phyloP scores from a whole-genome alignment of 2,888 invertebrate genomes.

The Cantharis rufa region DNA sequence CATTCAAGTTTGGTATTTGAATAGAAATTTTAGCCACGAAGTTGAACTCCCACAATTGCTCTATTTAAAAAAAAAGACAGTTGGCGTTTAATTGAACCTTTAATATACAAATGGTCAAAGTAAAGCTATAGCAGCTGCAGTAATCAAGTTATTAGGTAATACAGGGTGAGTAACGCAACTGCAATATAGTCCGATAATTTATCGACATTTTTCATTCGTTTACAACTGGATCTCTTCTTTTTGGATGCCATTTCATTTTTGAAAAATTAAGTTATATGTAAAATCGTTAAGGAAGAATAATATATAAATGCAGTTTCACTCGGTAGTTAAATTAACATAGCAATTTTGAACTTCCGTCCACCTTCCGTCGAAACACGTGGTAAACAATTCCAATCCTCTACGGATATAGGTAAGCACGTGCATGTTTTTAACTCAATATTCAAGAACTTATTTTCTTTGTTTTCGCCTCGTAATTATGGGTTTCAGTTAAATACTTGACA shows the following conservation, averaged over 20 bases:
- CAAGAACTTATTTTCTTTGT: background rate
- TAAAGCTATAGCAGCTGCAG: background rate
- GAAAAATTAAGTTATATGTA: too few relatives aligned
- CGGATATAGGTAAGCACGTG: background rate
- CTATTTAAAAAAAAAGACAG: background rate
- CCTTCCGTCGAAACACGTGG: background rate
- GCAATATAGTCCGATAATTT: background rate
- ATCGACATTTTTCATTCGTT: too few relatives aligned
- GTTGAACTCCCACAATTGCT: background rate
- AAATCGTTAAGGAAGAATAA: background rate
- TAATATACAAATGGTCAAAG: background rate
- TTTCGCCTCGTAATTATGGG: background rate
- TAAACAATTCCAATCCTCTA: background rate
- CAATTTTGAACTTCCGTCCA: background rate
- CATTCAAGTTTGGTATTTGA: background rate
- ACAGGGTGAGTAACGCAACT: background rate
- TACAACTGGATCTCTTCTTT: background rate
- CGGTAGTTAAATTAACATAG: background rate
- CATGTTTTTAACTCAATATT: background rate
- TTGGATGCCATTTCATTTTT: background rate
- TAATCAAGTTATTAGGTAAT: background rate
- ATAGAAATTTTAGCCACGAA: background rate
- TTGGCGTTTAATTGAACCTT: background rate
- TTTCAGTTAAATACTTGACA: background rate
- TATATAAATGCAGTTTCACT: background rate